Conservation (phyloP, 2,888 invertebrate species). For the Anagyrus pseudococci region DNA sequence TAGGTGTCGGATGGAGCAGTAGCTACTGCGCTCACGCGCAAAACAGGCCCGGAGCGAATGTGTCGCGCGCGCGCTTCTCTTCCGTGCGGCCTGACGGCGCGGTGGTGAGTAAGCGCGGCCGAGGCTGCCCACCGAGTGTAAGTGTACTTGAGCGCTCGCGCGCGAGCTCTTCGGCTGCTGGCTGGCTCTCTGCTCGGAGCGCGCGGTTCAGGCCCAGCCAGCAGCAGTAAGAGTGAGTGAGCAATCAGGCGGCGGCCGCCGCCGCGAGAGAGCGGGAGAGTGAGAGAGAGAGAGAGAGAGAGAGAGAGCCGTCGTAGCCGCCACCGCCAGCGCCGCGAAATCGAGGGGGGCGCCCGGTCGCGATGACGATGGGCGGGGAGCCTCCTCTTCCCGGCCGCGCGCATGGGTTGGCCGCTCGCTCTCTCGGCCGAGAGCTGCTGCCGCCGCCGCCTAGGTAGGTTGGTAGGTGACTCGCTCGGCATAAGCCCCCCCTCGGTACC, state of each 20-base stretch:
- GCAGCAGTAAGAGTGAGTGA: too few species aligned
- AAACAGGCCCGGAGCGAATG: too few species aligned
- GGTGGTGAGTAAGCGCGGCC: constrained; percentile 44
- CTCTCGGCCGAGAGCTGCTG: too few species aligned
- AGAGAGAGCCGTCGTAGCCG: constrained; percentile 6
- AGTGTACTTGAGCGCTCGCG: constrained; percentile 7
- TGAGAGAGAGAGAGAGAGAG: constrained; percentile 38
- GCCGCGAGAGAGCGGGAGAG: constrained; percentile 45
- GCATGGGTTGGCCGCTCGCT: constrained; percentile 27
- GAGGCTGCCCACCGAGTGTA: constrained; percentile 42
- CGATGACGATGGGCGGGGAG: constrained; percentile 53
- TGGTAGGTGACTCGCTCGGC: too few species aligned
- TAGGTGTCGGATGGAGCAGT: too few species aligned
- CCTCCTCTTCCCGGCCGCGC: constrained; percentile 22
- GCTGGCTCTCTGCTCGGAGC: too few species aligned
- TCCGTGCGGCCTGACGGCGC: constrained; percentile 36
- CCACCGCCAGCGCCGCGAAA: constrained; percentile 1
- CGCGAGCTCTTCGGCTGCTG: background rate
- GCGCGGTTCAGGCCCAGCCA: too few species aligned
- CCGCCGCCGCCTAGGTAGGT: too few species aligned
- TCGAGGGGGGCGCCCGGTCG: constrained; percentile 35
- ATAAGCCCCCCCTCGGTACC: too few species aligned
- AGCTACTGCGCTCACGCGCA: constrained; percentile 40
- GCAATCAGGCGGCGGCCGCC: too few species aligned
- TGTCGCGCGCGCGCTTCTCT: constrained; percentile 39